These are phyloP conservation scores for Hofmannophila pseudospretella DNA, from an alignment of 2,888 invertebrate species.

Conservation along the genomic window DNA sequence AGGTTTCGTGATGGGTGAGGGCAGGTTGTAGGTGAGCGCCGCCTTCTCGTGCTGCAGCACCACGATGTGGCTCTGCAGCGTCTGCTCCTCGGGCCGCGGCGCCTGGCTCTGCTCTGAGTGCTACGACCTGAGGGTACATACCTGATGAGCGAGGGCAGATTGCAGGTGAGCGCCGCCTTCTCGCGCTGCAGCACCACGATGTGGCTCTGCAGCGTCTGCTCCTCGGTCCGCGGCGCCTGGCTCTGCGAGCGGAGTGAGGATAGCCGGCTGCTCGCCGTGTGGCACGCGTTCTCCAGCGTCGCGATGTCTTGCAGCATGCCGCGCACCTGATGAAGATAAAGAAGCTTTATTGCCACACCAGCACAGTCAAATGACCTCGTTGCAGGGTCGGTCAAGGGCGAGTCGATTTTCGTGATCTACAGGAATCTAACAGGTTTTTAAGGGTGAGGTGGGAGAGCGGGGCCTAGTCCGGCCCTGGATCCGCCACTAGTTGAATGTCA, in stretches of 20 bases:
- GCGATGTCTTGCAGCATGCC: slow-evolving; percentile 93
- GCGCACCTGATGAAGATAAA: no score
- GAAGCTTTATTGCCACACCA: no score
- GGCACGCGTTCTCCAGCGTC: slow-evolving; percentile 91
- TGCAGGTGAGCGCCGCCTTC: slow-evolving; percentile 87
- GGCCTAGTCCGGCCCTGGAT: no score
- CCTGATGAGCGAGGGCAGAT: slow-evolving; percentile 86
- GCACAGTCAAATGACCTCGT: no score
- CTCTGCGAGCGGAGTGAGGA: slow-evolving; percentile 81
- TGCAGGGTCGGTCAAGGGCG: no score
- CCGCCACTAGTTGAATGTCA: no score
- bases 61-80: slow-evolving; percentile 86
- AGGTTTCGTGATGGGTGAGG: slow-evolving; percentile 85
- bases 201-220: slow-evolving; percentile 85
- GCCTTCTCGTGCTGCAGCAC: slow-evolving; percentile 91
- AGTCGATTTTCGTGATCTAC: no score
- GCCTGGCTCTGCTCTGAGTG: slow-evolving; percentile 29
- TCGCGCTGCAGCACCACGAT: slow-evolving; percentile 90
- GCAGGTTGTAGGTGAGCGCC: slow-evolving; percentile 86
- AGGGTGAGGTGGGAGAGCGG: no score
- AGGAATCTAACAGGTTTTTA: no score
- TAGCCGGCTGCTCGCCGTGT: slow-evolving; percentile 89
- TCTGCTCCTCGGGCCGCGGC: slow-evolving; percentile 84
- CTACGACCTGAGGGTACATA: slow-evolving; percentile 14
- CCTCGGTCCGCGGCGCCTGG: slow-evolving; percentile 80